Conservation (phyloP, 1,140 invertebrate genomes). For the Belonocnema kinseyi region DNA sequence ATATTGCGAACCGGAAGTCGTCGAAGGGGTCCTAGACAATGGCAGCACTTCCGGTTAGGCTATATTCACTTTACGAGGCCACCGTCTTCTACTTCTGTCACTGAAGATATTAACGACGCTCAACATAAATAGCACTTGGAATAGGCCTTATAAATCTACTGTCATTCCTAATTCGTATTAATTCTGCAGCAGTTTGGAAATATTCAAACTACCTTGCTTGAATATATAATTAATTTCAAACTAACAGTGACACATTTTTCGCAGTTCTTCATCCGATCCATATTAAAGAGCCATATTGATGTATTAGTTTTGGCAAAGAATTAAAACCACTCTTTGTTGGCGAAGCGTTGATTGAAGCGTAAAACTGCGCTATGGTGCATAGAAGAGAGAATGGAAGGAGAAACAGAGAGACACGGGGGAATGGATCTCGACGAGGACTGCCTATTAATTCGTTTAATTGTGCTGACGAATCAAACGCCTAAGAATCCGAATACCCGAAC, state of each 20-base stretch:
- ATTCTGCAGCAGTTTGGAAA: too few species aligned
- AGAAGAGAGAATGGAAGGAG: not conserved
- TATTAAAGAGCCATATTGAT: too few species aligned
- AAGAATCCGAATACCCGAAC: constrained; percentile 54
- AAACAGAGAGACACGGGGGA: not conserved
- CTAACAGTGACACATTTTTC: too few species aligned
- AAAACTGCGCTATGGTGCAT: not conserved
- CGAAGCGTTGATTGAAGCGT: not conserved
- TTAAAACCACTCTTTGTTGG: too few species aligned
- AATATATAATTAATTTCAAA: too few species aligned
- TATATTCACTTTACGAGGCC: constrained; percentile 52
- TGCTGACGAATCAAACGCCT: constrained; percentile 69
- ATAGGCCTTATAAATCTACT: constrained; percentile 38
- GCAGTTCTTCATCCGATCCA: too few species aligned
- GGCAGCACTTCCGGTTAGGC: constrained; percentile 59
- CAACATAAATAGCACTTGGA: constrained; percentile 16
- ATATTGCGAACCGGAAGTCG: constrained; percentile 64
- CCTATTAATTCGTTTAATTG: constrained; percentile 73
- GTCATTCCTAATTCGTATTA: not conserved
- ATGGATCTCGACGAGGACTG: constrained; percentile 37
- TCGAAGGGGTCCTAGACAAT: constrained; percentile 62
- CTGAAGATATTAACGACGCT: constrained; percentile 50
- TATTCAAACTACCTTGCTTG: too few species aligned
- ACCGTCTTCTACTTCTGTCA: constrained; percentile 39
- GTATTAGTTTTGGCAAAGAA: too few species aligned